Percentiles rank a stretch among this genome's conserved stretches.
Conservation (phyloP, 1,140 invertebrate genomes). For the Achatina immaculata region DNA sequence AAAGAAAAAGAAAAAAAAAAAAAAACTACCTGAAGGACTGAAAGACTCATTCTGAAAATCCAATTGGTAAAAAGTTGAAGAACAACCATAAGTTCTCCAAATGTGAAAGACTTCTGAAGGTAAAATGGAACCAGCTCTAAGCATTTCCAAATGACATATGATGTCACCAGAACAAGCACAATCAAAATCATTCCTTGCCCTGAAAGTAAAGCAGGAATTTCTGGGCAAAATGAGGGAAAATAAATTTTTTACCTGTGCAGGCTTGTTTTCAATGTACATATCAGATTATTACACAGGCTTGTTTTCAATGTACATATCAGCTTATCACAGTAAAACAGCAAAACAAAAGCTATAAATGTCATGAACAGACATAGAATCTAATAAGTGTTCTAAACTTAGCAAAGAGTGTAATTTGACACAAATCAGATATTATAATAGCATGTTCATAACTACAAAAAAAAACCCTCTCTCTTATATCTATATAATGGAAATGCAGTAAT, state of each 20-base stretch:
- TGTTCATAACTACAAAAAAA: no score
- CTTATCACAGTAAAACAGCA: not conserved
- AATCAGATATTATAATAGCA: no score
- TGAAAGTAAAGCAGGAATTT: not conserved
- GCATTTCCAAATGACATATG: constrained; percentile 9
- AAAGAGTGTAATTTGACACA: no score
- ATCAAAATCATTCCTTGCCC: no score
- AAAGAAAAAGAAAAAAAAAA: not conserved
- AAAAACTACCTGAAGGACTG: constrained; percentile 12
- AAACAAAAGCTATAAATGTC: not conserved
- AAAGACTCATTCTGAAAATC: not conserved
- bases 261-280: not conserved
- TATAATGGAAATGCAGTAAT: no score
- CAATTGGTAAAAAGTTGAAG: constrained; percentile 13
- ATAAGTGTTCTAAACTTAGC: no score
- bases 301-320: not conserved
- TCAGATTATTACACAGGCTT: not conserved
- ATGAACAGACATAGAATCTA: no score
- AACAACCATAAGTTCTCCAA: constrained; percentile 23
- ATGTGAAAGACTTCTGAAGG: constrained; percentile 28
- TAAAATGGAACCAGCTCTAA: not conserved
- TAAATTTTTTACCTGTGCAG: not conserved
- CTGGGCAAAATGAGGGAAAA: not conserved
- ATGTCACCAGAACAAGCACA: not conserved
- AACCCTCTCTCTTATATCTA: no score